Conservation (phyloP, 2,797 vertebrate species). For the Poeciliopsis infans region DNA sequence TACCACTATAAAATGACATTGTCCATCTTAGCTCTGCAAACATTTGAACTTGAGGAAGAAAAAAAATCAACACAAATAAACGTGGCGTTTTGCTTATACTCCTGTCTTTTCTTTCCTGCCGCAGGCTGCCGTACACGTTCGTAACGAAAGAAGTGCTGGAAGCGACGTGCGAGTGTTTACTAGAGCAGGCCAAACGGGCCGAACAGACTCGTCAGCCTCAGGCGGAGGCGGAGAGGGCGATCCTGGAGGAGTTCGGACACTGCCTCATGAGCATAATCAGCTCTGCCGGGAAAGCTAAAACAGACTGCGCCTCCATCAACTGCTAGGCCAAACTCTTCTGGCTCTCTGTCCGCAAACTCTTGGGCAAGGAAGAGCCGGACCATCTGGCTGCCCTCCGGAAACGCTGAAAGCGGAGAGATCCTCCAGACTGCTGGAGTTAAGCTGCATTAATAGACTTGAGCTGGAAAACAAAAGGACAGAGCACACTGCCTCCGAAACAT, state of each 20-base stretch:
- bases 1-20: not conserved
- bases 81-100: not conserved
- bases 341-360: not conserved
- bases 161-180: constrained; percentile 93
- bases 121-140: constrained; percentile 94
- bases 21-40: not conserved
- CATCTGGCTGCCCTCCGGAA: constrained; percentile 33
- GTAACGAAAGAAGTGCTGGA: constrained; percentile 97
- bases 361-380: constrained; percentile 7
- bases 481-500: constrained; percentile 12
- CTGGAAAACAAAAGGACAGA: constrained; percentile 12
- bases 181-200: constrained; percentile 91
- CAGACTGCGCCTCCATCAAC: constrained; percentile 92
- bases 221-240: constrained; percentile 89
- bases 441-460: constrained; percentile 46
- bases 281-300: constrained; percentile 95
- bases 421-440: constrained; percentile 6
- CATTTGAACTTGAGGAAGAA: not conserved
- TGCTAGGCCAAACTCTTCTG: constrained; percentile 79
- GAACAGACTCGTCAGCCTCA: constrained; percentile 90
- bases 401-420: constrained; percentile 9
- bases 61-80: not conserved
- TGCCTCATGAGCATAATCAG: constrained; percentile 97
- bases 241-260: constrained; percentile 98
- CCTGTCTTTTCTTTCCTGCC: not conserved